Percentiles rank a stretch among this genome's conserved stretches.
phyloP scores from a whole-genome alignment of 2,113 vertebrate genomes.

The Camelus bactrianus region DNA sequence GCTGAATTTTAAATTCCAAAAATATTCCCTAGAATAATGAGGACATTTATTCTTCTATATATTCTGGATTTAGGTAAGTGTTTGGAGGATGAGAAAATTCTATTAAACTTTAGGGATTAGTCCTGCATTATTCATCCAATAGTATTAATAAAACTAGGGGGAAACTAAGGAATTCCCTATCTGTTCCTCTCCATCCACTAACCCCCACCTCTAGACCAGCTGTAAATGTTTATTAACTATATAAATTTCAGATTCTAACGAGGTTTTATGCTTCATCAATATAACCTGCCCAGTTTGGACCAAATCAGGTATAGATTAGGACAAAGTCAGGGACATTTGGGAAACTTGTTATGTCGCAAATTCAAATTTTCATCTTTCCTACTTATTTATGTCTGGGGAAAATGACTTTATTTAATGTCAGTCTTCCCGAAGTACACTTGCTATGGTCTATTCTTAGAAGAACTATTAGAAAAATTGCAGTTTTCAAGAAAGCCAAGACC shows the following conservation, averaged over 20 bases:
- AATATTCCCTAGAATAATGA: neutral
- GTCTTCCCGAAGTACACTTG: neutral
- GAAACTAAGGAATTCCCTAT: neutral
- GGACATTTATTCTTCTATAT: neutral
- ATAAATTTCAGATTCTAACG: neutral
- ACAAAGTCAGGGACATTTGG: neutral
- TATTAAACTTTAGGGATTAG: neutral
- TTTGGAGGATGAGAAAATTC: conserved; percentile 42
- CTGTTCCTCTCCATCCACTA: neutral
- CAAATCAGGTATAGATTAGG: neutral
- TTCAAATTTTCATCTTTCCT: neutral
- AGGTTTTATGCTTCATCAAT: neutral
- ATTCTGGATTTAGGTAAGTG: neutral
- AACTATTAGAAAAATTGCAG: conserved; percentile 22
- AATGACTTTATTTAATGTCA: neutral
- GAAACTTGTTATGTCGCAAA: neutral
- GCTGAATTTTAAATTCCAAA: neutral
- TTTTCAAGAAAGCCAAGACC: conserved; percentile 48
- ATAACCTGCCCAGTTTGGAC: conserved; percentile 14
- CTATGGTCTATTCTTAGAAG: neutral
- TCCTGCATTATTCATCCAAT: neutral
- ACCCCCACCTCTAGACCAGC: neutral
- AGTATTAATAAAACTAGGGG: neutral
- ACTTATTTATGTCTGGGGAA: neutral
- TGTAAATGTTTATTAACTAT: neutral